Percentiles rank a stretch among this genome's conserved stretches.
phyloP scores from a whole-genome alignment of 2,888 invertebrate genomes.

The Matsumyia berberina region DNA sequence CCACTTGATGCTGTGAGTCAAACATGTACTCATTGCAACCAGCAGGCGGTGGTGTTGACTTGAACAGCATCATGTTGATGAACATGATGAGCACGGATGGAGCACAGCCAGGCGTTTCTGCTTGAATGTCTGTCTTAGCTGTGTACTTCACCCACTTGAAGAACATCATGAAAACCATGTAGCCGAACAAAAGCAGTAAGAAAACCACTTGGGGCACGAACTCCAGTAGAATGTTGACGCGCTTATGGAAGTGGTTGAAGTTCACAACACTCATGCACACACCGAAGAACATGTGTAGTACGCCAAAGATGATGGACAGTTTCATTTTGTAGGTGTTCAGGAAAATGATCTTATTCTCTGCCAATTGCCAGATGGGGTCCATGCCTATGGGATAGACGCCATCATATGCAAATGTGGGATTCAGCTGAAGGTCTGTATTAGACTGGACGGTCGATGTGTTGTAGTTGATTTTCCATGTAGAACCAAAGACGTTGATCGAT shows the following conservation, averaged over 20 bases:
- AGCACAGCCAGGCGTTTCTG: slow-evolving; percentile 86
- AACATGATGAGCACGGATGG: slow-evolving; percentile 91
- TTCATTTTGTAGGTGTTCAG: slow-evolving; percentile 98
- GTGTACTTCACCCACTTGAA: slow-evolving; percentile 93
- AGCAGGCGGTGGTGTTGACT: slow-evolving; percentile 83
- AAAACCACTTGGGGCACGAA: slow-evolving; percentile 97
- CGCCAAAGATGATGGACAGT: slow-evolving; percentile 96
- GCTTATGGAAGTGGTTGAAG: slow-evolving; percentile 89
- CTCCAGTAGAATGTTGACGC: slow-evolving; percentile 90
- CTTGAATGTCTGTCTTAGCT: slow-evolving; percentile 82
- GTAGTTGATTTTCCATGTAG: slow-evolving; percentile 90
- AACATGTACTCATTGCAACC: slow-evolving; percentile 89
- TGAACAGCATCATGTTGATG: slow-evolving; percentile 91
- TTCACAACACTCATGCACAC: slow-evolving; percentile 92
- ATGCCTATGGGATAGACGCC: slow-evolving; percentile 91
- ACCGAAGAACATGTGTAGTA: slow-evolving; percentile 97
- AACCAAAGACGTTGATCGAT: slow-evolving; percentile 96
- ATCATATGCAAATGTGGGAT: slow-evolving; percentile 86
- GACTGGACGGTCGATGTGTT: slow-evolving; percentile 85
- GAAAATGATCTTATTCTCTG: slow-evolving; percentile 96
- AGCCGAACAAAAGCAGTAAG: slow-evolving; percentile 93
- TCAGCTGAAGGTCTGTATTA: slow-evolving; percentile 86
- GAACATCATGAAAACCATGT: slow-evolving; percentile 96
- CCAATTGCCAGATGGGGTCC: slow-evolving; percentile 90
- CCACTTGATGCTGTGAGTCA: slow-evolving; percentile 88